phyloP scores from a whole-genome alignment of 2,888 invertebrate species.

The Lamellibrachia satsuma region DNA sequence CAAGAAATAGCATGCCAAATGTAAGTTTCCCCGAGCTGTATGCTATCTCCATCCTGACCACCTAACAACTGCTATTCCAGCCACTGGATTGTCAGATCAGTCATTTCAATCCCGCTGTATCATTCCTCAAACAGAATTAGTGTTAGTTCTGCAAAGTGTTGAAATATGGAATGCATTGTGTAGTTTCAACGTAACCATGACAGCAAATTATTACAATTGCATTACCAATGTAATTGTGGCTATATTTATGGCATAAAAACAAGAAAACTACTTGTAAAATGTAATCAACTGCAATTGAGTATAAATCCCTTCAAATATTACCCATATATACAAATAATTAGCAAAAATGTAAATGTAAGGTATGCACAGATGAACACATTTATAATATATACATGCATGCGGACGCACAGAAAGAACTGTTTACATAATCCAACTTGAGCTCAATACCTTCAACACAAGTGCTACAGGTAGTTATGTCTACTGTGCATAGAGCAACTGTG shows the following conservation, averaged over 20 bases:
- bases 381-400: neutral
- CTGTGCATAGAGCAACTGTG: neutral
- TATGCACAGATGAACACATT: neutral
- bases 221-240: neutral
- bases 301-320: neutral
- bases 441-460: neutral
- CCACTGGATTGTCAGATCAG: neutral
- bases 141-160: neutral
- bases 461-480: neutral
- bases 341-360: neutral
- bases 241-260: neutral
- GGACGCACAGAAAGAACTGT: neutral
- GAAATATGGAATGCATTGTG: neutral
- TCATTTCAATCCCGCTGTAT: neutral
- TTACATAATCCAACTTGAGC: neutral
- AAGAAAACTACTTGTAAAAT: neutral
- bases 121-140: neutral
- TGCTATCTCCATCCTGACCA: neutral
- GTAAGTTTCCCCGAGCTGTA: neutral
- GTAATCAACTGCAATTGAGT: neutral
- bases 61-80: neutral
- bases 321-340: neutral
- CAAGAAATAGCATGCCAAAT: neutral
- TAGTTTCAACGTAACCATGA: neutral
- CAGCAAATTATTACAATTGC: neutral